Conservation (phyloP, 2,113 vertebrate genomes). For the Zingel zingel region DNA sequence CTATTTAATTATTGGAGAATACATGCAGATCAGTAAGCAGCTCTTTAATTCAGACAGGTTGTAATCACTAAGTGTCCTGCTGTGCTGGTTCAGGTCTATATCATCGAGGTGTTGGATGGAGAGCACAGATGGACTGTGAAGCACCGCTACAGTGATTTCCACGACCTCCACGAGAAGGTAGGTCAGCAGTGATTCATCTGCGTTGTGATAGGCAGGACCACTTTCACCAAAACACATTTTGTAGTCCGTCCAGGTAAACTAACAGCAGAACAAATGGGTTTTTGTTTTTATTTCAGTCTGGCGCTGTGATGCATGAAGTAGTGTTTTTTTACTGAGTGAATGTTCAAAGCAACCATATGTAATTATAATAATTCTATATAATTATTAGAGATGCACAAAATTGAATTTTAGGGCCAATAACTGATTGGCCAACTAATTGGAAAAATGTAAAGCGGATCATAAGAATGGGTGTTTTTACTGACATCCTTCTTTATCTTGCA, state of each 20-base stretch:
- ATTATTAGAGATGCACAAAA: not conserved
- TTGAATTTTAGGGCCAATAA: too few species aligned
- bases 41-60: not conserved
- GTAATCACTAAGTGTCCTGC: not conserved
- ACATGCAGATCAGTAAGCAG: not conserved
- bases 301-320: not conserved
- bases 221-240: not conserved
- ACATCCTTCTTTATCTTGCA: not conserved
- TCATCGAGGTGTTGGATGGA: slow-evolving; percentile 93
- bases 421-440: not conserved
- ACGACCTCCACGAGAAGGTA: slow-evolving; percentile 98
- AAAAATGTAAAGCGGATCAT: not conserved
- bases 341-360: not conserved
- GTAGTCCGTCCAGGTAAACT: not conserved
- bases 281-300: not conserved
- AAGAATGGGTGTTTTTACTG: not conserved
- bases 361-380: too few species aligned
- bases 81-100: slow-evolving; percentile 89
- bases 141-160: slow-evolving; percentile 97
- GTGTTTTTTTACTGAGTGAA: not conserved
- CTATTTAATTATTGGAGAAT: not conserved
- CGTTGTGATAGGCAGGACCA: not conserved
- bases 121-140: slow-evolving; percentile 94
- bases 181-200: not conserved
- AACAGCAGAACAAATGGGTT: not conserved